Conservation (phyloP, 64 coral and sea anemone species). For the Actinia equina region DNA sequence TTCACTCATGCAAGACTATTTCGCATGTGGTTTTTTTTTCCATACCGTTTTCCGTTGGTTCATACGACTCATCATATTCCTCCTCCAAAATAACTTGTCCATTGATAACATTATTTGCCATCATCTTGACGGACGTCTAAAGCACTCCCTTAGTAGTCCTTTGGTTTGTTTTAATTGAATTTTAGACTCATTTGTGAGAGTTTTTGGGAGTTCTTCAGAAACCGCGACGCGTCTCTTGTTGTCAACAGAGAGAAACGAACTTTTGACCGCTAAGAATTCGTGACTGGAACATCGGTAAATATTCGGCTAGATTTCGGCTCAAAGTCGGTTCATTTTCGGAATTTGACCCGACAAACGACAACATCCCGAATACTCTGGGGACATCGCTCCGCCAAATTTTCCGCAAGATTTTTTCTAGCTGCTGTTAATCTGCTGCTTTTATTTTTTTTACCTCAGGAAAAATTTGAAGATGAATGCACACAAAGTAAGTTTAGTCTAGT, state of each 20-base stretch:
- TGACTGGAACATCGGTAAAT: not conserved
- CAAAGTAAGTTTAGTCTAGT: not conserved
- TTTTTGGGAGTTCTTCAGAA: constrained; percentile 1
- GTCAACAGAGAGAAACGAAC: constrained; percentile 26
- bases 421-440: not conserved
- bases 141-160: not conserved
- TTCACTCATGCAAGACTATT: constrained; percentile 20
- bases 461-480: not conserved
- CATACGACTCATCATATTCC: constrained; percentile 95
- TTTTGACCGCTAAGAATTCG: constrained; percentile 28
- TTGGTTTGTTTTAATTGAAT: not conserved
- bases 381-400: not conserved
- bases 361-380: not conserved
- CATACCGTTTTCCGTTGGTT: constrained; percentile 88
- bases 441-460: not conserved
- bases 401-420: not conserved
- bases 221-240: constrained; percentile 13
- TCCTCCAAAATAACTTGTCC: constrained; percentile 94
- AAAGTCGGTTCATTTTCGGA: not conserved
- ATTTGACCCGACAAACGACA: not conserved
- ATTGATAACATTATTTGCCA: constrained; percentile 81
- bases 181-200: constrained; percentile 1
- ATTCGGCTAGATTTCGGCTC: not conserved
- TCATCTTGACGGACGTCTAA: constrained; percentile 9
- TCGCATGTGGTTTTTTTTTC: constrained; percentile 5